Conservation (phyloP, 2,113 vertebrate species). For the Leucosticte australis region DNA sequence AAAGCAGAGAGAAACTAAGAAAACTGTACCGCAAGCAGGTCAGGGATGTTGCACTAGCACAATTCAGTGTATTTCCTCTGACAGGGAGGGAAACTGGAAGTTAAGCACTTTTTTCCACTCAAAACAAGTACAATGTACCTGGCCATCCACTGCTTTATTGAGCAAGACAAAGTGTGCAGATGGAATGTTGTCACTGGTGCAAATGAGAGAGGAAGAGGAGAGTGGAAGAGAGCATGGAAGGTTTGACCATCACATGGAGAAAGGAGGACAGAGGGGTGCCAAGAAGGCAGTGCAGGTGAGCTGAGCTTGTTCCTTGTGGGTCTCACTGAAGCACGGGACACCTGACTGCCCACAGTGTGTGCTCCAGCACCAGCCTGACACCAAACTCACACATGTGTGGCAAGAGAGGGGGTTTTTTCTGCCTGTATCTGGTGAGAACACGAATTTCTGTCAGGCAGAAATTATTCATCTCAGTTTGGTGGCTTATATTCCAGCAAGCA, state of each 20-base stretch:
- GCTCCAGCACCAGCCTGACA: background rate
- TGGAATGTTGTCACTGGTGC: background rate
- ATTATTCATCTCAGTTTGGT: background rate
- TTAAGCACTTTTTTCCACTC: background rate
- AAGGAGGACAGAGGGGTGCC: background rate
- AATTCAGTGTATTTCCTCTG: background rate
- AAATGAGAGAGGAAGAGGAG: background rate
- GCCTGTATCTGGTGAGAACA: background rate
- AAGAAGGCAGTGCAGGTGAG: background rate
- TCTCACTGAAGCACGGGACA: background rate
- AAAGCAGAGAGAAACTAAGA: background rate
- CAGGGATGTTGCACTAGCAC: background rate
- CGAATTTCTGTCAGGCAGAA: background rate
- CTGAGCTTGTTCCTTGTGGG: background rate
- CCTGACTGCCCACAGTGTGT: rapidly evolving
- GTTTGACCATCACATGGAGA: background rate
- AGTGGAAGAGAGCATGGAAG: background rate
- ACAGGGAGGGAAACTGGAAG: background rate
- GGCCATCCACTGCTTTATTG: background rate
- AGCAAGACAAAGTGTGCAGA: background rate
- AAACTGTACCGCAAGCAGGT: background rate
- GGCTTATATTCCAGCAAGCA: background rate
- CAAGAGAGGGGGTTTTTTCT: background rate
- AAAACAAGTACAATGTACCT: background rate
- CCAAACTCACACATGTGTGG: background rate